Evolutionary conservation across 2,888 invertebrate genomes (phyloP), one percentile per base, ranked within the genome.

Genomic region (Torymus aiolomorphi): DNA sequence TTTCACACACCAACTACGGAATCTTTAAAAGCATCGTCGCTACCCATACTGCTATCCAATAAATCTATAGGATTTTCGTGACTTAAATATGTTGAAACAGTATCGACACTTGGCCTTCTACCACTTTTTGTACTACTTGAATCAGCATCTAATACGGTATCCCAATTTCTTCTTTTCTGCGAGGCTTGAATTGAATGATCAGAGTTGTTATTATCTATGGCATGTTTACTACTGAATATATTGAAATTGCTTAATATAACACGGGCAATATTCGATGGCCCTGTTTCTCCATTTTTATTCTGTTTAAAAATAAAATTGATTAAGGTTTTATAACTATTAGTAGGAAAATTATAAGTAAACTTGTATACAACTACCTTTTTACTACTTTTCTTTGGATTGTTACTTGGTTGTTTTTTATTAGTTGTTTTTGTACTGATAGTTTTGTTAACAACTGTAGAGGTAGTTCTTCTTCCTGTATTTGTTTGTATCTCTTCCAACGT

Each of bases 11-110:
- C 92, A 82, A 92, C 91, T 86, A 92, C 91, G 66, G 92, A 91
- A 80, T 93, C 90, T 83, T 90, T 89, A 82, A 95, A 95, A 82
- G 93, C 95, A 87, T 95, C 95, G 88, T 95, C 95, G 86, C 94
- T 95, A 82, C 94, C 93, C 65, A 93, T 92, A 86, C 94, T 95
- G 88, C 94, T 95, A 90, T 95, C 94, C 70, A 95, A 89, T 83
- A 95, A 69, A 91, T 94, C 94, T 83, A 94, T 93, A 0, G 94
- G 92, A 91, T 95, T 96, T 90, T 96, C 96, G 84, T 95, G 96
- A 88, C 96, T 96, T 85, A 97, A 93, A 92, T 97, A 97, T 0
- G 97, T 97, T 79, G 96, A 96, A 51, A 97, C 96, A 13, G 97
- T 97, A 89, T 97, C 97, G 61, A 96, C 94, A 88, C 96, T 96